These are phyloP conservation scores for Myiopsitta monachus DNA, from an alignment of 2,113 vertebrate genomes.

Conservation along the genomic window DNA sequence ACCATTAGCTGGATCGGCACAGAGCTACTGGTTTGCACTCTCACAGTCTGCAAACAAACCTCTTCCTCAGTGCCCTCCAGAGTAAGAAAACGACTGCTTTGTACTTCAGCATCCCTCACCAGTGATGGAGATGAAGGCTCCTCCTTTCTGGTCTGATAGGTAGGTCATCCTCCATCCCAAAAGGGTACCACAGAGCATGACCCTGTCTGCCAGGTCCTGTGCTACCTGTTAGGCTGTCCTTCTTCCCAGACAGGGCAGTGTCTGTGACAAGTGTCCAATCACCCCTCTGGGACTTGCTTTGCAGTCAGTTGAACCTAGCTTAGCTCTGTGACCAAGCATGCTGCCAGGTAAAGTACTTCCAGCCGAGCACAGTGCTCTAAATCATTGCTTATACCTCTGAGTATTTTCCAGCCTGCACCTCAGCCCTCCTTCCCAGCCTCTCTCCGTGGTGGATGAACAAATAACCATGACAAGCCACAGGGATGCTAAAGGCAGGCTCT, in stretches of 20 bases:
- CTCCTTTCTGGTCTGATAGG: not conserved
- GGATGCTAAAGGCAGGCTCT: not conserved
- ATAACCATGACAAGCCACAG: not conserved
- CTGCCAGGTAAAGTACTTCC: not conserved
- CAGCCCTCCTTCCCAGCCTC: not conserved
- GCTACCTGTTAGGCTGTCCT: not conserved
- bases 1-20: not conserved
- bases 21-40: not conserved
- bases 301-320: not conserved
- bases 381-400: accelerated
- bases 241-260: not conserved
- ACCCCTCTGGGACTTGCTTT: not conserved
- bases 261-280: not conserved
- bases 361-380: not conserved
- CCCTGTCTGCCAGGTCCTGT: not conserved
- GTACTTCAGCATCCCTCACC: not conserved
- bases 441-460: not conserved
- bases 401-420: not conserved
- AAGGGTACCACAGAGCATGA: not conserved
- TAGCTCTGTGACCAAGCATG: not conserved
- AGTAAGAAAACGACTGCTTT: not conserved
- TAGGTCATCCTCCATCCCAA: not conserved
- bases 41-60: not conserved
- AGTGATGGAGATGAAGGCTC: not conserved
- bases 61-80: not conserved